Conservation (phyloP, 2,113 vertebrate genomes). For the Carlito syrichta region DNA sequence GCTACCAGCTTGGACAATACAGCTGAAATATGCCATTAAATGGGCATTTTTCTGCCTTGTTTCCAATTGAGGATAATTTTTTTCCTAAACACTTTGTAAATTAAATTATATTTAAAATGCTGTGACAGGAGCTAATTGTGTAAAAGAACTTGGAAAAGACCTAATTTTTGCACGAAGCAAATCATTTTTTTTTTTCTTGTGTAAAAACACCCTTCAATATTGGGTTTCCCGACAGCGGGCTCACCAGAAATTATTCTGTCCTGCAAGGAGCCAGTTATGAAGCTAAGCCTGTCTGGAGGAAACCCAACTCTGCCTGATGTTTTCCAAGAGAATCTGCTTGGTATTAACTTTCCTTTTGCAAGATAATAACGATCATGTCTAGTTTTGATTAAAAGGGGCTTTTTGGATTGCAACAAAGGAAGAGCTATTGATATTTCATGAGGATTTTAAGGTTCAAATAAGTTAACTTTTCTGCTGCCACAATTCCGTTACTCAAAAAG, state of each 20-base stretch:
- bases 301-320: slow-evolving; percentile 20
- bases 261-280: not conserved
- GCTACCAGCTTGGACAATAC: not conserved
- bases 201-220: not conserved
- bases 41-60: not conserved
- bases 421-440: slow-evolving; percentile 68
- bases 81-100: not conserved
- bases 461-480: slow-evolving; percentile 42
- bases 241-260: not conserved
- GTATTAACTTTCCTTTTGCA: slow-evolving; percentile 62
- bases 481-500: slow-evolving; percentile 64
- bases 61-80: not conserved
- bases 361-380: slow-evolving; percentile 50
- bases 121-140: not conserved
- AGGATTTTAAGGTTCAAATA: slow-evolving; percentile 61
- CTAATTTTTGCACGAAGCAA: not conserved
- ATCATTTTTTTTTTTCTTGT: not conserved
- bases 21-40: not conserved
- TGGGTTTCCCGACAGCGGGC: not conserved
- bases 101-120: not conserved
- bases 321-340: slow-evolving; percentile 66
- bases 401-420: slow-evolving; percentile 61
- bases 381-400: slow-evolving; percentile 74
- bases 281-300: not conserved
- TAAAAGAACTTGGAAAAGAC: not conserved